Percentiles rank a stretch among this genome's conserved stretches.
Evolutionary conservation across 1,140 invertebrate species (phyloP).

Genomic region (Drosophila nigromelanica): DNA sequence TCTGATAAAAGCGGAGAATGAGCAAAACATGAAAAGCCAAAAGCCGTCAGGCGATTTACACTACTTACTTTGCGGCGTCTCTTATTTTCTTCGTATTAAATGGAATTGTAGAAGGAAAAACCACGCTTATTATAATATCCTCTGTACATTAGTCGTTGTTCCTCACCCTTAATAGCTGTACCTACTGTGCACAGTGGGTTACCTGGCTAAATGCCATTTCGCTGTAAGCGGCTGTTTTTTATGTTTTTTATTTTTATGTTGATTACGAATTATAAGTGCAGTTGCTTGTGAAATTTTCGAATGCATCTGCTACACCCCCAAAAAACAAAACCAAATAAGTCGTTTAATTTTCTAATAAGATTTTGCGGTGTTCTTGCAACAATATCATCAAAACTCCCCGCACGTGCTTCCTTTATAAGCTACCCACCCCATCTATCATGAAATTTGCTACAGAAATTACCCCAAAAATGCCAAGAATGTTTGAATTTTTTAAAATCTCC

Average conservation of each 20-base stretch:
- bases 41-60: conserved; percentile 58
- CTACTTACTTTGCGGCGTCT: conserved; percentile 77
- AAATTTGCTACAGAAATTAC: conserved; percentile 58
- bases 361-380: conserved; percentile 62
- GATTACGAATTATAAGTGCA: conserved; percentile 54
- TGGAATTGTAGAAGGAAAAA: conserved; percentile 54
- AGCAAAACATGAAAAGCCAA: conserved; percentile 37
- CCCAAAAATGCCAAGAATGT: conserved; percentile 37
- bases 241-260: conserved; percentile 28
- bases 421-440: conserved; percentile 23
- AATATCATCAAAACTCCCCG: conserved; percentile 45
- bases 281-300: conserved; percentile 31
- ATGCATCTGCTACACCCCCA: conserved; percentile 37
- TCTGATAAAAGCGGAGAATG: conserved; percentile 62
- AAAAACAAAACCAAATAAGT: conserved; percentile 57
- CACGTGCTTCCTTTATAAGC: conserved; percentile 73
- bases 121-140: conserved; percentile 76
- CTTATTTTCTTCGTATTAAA: conserved; percentile 49
- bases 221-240: conserved; percentile 50
- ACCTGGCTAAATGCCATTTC: conserved; percentile 72
- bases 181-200: conserved; percentile 78
- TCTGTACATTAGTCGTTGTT: conserved; percentile 60
- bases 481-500: conserved; percentile 39
- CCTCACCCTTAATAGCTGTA: conserved; percentile 3
- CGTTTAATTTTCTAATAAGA: conserved; percentile 78